phyloP scores from a whole-genome alignment of 2,888 invertebrate species.

The Camponotus fellah region DNA sequence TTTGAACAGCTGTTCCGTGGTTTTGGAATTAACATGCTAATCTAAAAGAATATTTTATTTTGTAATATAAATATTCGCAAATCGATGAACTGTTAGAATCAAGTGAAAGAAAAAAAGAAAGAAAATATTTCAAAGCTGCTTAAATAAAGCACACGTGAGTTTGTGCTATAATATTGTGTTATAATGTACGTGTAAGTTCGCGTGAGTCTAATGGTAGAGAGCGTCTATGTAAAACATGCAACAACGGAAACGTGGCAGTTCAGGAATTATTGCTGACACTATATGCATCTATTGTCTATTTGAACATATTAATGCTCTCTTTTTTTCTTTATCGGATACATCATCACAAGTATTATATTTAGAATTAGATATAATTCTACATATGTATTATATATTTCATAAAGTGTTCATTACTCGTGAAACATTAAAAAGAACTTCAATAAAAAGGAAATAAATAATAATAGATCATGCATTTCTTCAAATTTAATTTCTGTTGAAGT shows the following conservation, averaged over 20 bases:
- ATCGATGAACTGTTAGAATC: slow-evolving; percentile 19
- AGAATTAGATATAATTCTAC: slow-evolving; percentile 48
- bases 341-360: slow-evolving; percentile 36
- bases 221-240: slow-evolving; percentile 56
- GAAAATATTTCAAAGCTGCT: slow-evolving; percentile 63
- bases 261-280: slow-evolving; percentile 44
- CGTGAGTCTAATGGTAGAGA: slow-evolving; percentile 63
- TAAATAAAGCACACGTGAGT: slow-evolving; percentile 50
- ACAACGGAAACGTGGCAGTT: slow-evolving; percentile 53
- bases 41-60: neutral
- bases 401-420: neutral
- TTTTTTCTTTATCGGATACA: neutral
- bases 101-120: slow-evolving; percentile 6
- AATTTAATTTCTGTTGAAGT: neutral
- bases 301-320: slow-evolving; percentile 38
- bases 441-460: neutral
- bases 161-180: slow-evolving; percentile 33
- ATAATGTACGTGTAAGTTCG: slow-evolving; percentile 48
- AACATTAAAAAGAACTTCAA: neutral
- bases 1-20: neutral
- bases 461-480: neutral
- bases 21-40: neutral
- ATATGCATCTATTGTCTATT: slow-evolving; percentile 9
- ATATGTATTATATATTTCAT: slow-evolving; percentile 50
- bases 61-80: slow-evolving; percentile 50